phyloP scores from a whole-genome alignment of 2,888 invertebrate genomes.

The Abrostola tripartita region DNA sequence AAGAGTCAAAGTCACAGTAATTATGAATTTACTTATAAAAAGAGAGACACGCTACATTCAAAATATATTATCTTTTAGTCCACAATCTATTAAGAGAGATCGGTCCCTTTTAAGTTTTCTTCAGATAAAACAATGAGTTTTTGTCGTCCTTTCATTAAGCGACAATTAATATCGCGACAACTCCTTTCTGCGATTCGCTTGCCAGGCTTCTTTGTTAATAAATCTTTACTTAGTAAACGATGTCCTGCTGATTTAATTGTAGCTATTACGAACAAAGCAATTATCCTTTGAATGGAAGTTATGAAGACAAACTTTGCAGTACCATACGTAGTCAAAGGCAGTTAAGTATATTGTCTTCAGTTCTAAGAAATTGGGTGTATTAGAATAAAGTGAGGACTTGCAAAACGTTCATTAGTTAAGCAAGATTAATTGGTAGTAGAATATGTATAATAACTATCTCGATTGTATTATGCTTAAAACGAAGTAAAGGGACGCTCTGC shows the following conservation, averaged over 20 bases:
- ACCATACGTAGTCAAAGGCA: slow-evolving; percentile 13
- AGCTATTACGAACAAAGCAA: slow-evolving; percentile 20
- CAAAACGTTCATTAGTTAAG: slow-evolving; percentile 2
- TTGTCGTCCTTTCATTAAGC: slow-evolving; percentile 44
- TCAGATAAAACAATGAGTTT: slow-evolving; percentile 44
- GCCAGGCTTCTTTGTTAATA: slow-evolving; percentile 29
- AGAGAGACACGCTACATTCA: slow-evolving; percentile 19
- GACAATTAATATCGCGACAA: slow-evolving; percentile 52
- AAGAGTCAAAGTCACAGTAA: too few species aligned
- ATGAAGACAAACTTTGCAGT: slow-evolving; percentile 29
- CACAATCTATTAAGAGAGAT: slow-evolving; percentile 29
- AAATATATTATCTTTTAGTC: slow-evolving; percentile 24
- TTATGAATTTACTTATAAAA: slow-evolving; percentile 18
- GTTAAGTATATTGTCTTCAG: slow-evolving; percentile 12
- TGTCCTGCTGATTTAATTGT: slow-evolving; percentile 27
- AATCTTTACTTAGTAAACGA: slow-evolving; percentile 38
- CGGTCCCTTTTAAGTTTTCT: slow-evolving; percentile 17
- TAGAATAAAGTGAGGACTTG: slow-evolving; percentile 23
- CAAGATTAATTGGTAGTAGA: not conserved
- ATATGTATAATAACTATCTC: not conserved
- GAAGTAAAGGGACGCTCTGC: not conserved
- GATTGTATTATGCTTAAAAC: not conserved
- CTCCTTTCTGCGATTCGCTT: slow-evolving; percentile 38
- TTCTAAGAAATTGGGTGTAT: slow-evolving; percentile 24
- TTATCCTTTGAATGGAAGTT: slow-evolving; percentile 30